Evolutionary conservation across 2,113 vertebrate species (phyloP).

Genomic region (Pachyramphus minor): DNA sequence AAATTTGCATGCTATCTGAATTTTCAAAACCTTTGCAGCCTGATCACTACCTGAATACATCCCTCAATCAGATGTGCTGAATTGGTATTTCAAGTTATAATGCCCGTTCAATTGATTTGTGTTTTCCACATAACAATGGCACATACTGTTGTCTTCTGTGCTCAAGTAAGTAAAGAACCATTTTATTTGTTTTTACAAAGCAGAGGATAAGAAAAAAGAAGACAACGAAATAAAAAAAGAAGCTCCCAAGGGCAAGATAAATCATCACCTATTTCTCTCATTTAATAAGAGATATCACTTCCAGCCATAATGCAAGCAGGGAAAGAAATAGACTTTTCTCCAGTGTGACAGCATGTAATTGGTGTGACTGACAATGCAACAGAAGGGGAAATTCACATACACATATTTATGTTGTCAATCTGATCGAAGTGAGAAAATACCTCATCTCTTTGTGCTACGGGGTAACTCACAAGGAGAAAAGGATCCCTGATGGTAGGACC

Average conservation of each 20-base stretch:
- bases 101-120: background rate
- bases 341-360: background rate
- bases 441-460: background rate
- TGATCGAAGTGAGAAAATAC: background rate
- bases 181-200: background rate
- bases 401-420: background rate
- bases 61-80: background rate
- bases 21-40: background rate
- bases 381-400: background rate
- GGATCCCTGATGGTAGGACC: background rate
- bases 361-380: background rate
- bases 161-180: background rate
- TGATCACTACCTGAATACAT: background rate
- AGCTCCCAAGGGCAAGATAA: background rate
- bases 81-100: background rate
- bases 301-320: background rate
- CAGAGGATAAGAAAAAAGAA: background rate
- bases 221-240: background rate
- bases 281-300: background rate
- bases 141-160: background rate
- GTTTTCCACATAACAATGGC: background rate
- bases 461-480: background rate
- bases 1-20: background rate
- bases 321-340: background rate
- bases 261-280: background rate